These are phyloP conservation scores for Syrphus vitripennis DNA, from an alignment of 2,888 invertebrate genomes.

Conservation along the genomic window DNA sequence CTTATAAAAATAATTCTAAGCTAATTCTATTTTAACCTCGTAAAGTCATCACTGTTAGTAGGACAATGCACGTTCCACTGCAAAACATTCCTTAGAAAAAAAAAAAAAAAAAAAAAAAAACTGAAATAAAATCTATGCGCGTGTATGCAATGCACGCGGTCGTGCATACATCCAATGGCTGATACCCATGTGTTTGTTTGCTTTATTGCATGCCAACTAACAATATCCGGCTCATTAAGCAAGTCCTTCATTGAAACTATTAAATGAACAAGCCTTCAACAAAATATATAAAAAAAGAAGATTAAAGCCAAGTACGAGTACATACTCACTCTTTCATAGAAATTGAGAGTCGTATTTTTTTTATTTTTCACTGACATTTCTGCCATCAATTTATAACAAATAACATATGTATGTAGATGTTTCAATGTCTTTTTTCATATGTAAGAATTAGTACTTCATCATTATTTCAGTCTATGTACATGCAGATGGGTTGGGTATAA, in stretches of 20 bases:
- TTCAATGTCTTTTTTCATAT: not conserved
- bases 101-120: not conserved
- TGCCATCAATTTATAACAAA: not conserved
- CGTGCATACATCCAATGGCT: conserved; percentile 1
- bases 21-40: not conserved
- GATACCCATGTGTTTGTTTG: conserved; percentile 26
- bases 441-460: too few species aligned
- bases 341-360: conserved; percentile 32
- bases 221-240: conserved; percentile 67
- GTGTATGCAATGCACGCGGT: conserved; percentile 12
- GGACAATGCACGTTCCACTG: not conserved
- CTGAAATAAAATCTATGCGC: not conserved
- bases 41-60: not conserved
- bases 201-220: conserved; percentile 63
- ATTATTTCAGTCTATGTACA: too few species aligned
- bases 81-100: not conserved
- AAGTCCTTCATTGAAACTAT: conserved; percentile 60
- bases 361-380: conserved; percentile 9
- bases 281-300: conserved; percentile 30
- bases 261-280: conserved; percentile 61
- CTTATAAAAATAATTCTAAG: not conserved
- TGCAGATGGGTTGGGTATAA: too few species aligned
- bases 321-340: too few species aligned
- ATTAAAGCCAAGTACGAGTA: not conserved
- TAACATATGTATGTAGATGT: not conserved